These are phyloP conservation scores for Amphiprion ocellaris DNA, from an alignment of 2,113 vertebrate genomes.

Conservation along the genomic window DNA sequence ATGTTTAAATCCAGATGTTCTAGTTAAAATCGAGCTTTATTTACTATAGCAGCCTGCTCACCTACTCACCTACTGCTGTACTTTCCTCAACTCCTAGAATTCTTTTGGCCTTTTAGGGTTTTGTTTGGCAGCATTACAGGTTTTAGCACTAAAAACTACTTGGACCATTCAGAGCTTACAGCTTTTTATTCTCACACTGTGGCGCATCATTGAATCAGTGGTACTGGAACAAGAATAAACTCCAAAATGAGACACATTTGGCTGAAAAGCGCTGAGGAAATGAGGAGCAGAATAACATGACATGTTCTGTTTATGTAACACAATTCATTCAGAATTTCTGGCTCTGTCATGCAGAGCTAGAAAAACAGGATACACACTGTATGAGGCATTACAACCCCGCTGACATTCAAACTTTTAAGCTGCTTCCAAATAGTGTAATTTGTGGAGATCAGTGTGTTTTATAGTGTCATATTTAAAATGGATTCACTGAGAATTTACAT, in stretches of 20 bases:
- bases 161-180: background rate
- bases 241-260: background rate
- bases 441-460: background rate
- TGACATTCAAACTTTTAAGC: background rate
- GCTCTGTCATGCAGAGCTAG: background rate
- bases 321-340: background rate
- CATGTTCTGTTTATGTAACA: background rate
- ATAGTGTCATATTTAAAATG: background rate
- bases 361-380: background rate
- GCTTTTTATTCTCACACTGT: background rate
- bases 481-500: background rate
- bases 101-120: background rate
- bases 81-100: background rate
- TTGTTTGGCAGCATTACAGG: background rate
- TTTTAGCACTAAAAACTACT: background rate
- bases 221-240: background rate
- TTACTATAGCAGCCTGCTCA: background rate
- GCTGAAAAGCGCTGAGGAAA: background rate
- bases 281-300: background rate
- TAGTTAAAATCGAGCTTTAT: background rate
- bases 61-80: background rate
- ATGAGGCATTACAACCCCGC: background rate
- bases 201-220: background rate
- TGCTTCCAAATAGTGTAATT: background rate
- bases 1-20: background rate